Evolutionary conservation across 2,797 vertebrate species (phyloP).

Genomic region (Serranus cabrilla): DNA sequence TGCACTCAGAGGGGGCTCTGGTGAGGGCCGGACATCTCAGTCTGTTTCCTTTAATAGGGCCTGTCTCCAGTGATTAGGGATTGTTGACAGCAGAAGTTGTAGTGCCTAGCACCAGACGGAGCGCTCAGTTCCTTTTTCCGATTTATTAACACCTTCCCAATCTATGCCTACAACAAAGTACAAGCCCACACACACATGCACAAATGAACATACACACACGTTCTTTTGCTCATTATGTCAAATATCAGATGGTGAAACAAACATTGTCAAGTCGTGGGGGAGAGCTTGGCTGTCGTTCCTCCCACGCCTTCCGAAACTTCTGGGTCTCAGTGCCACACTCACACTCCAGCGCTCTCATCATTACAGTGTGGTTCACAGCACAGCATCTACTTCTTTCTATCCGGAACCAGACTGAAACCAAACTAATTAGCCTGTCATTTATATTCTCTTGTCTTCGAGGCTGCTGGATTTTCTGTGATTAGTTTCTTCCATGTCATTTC

Average conservation of each 20-base stretch:
- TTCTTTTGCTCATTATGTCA: conserved; percentile 76
- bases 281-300: conserved; percentile 57
- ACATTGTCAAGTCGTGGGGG: conserved; percentile 64
- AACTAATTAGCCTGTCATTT: conserved; percentile 81
- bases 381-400: conserved; percentile 60
- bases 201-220: conserved; percentile 25
- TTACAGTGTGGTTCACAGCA: conserved; percentile 67
- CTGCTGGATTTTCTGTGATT: conserved; percentile 72
- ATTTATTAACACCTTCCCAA: conserved; percentile 69
- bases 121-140: conserved; percentile 49
- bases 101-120: conserved; percentile 69
- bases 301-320: conserved; percentile 64
- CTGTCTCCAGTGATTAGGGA: conserved; percentile 81
- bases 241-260: conserved; percentile 75
- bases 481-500: conserved; percentile 73
- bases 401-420: conserved; percentile 69
- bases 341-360: conserved; percentile 71
- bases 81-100: conserved; percentile 78
- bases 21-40: conserved; percentile 73
- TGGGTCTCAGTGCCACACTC: conserved; percentile 70
- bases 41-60: conserved; percentile 77
- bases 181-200: conserved; percentile 12
- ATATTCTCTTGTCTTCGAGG: conserved; percentile 70
- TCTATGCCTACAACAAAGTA: conserved; percentile 38
- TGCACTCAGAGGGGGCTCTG: conserved; percentile 70